Conservation (phyloP, 2,888 invertebrate genomes). For the Yponomeuta malinellus region DNA sequence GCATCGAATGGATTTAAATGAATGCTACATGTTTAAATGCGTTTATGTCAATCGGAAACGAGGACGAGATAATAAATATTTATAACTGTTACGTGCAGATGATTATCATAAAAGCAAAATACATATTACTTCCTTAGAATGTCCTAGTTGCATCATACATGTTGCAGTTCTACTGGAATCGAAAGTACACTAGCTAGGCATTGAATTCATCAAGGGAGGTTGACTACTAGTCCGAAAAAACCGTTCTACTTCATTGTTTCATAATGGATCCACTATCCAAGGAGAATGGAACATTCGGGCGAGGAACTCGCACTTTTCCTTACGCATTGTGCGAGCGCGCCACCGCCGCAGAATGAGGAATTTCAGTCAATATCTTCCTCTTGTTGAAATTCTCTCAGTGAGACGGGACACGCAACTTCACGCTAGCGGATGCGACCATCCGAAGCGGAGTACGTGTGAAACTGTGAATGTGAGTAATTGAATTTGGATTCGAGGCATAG, state of each 20-base stretch:
- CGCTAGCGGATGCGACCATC: conserved; percentile 15
- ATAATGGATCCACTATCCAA: no score
- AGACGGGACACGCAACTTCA: not conserved
- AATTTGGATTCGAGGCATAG: not conserved
- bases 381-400: conserved; percentile 5
- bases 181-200: not conserved
- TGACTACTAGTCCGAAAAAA: no score
- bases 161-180: not conserved
- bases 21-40: not conserved
- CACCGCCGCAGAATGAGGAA: not conserved
- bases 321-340: not conserved
- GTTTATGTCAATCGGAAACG: not conserved
- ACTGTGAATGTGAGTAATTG: conserved; percentile 4
- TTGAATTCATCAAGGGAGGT: no score
- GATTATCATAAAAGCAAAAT: not conserved
- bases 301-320: conserved; percentile 1
- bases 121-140: not conserved
- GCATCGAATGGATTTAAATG: not conserved
- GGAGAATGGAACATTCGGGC: not conserved
- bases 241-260: no score
- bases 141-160: not conserved
- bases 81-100: not conserved
- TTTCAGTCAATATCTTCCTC: conserved; percentile 4
- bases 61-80: conserved; percentile 1
- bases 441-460: conserved; percentile 12